Conservation (phyloP, 2,113 vertebrate species). For the Sigmodon hispidus region DNA sequence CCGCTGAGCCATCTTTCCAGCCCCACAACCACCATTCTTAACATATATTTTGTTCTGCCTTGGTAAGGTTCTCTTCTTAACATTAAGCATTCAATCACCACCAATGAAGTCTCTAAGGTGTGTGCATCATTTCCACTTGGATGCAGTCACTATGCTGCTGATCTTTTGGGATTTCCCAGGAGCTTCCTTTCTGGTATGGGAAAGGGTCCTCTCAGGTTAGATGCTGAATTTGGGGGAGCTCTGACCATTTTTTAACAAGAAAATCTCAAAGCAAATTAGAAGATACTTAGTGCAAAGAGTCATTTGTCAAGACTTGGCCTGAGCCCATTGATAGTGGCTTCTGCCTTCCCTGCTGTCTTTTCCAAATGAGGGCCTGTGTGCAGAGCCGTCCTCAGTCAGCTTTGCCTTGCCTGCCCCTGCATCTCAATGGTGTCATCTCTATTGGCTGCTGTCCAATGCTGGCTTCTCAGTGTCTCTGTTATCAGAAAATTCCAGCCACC, state of each 20-base stretch:
- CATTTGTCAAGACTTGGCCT: neutral
- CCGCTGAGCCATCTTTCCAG: too few relatives aligned
- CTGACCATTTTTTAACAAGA: neutral
- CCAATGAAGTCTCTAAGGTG: neutral
- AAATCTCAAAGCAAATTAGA: neutral
- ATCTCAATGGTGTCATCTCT: neutral
- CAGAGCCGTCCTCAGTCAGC: too few relatives aligned
- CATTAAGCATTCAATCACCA: neutral
- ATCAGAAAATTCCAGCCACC: conserved; percentile 50
- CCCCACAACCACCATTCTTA: neutral
- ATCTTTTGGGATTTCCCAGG: neutral
- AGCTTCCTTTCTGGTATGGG: neutral
- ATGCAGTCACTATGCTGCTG: neutral
- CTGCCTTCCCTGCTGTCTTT: neutral
- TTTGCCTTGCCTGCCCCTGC: too few relatives aligned
- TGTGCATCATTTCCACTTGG: neutral
- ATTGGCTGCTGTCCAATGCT: neutral
- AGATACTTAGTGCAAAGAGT: neutral
- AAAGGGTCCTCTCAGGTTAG: neutral
- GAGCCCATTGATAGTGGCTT: neutral
- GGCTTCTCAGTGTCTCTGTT: neutral
- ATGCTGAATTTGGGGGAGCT: neutral
- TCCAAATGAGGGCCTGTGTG: neutral
- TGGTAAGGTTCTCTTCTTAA: neutral
- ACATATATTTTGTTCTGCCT: neutral